These are phyloP conservation scores for Drosophila maculinotata DNA, from an alignment of 2,888 invertebrate genomes.

Conservation along the genomic window DNA sequence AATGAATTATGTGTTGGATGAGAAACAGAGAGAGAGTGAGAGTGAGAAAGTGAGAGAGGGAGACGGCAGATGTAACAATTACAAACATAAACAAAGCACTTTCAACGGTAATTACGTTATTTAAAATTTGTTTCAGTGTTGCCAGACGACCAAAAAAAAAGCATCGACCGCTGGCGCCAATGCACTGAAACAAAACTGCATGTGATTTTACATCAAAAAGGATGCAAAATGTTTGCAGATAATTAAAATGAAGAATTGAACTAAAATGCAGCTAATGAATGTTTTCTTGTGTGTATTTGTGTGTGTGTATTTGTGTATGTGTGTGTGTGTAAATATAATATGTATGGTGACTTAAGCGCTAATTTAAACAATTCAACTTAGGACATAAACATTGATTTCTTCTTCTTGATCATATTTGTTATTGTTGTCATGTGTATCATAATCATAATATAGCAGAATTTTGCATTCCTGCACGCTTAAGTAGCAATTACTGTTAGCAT, in stretches of 20 bases:
- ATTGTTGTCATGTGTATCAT: constrained; percentile 30
- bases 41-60: neutral
- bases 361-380: constrained; percentile 51
- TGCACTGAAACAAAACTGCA: constrained; percentile 2
- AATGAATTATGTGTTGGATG: constrained; percentile 22
- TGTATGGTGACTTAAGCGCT: constrained; percentile 36
- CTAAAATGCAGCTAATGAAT: constrained; percentile 58
- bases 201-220: constrained; percentile 10
- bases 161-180: neutral
- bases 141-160: constrained; percentile 7
- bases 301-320: constrained; percentile 19
- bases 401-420: constrained; percentile 26
- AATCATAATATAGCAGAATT: constrained; percentile 26
- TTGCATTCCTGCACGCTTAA: constrained; percentile 30
- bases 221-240: constrained; percentile 1
- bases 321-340: constrained; percentile 9
- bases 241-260: constrained; percentile 37
- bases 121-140: constrained; percentile 3
- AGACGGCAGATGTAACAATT: constrained; percentile 18
- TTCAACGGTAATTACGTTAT: constrained; percentile 17
- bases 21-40: constrained; percentile 3
- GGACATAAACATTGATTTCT: constrained; percentile 31
- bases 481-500: constrained; percentile 42
- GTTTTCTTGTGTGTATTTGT: constrained; percentile 15
- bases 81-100: constrained; percentile 1